These are phyloP conservation scores for Merops nubicus DNA, from an alignment of 2,113 vertebrate genomes.

Conservation along the genomic window DNA sequence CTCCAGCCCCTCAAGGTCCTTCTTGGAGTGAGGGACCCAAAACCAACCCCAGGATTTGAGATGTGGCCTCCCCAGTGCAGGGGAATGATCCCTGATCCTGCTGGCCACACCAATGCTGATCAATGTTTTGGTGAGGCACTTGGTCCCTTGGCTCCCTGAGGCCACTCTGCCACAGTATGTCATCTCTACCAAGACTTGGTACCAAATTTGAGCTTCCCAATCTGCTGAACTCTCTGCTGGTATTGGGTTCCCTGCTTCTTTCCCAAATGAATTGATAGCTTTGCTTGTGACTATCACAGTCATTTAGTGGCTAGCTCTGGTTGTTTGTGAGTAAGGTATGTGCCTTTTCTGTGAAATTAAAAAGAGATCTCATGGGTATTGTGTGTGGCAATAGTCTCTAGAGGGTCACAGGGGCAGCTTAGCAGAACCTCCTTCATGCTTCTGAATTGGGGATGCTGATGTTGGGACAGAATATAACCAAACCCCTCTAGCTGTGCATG, in stretches of 20 bases:
- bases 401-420: no score
- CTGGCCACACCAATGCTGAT: neutral
- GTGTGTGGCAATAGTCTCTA: no score
- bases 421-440: no score
- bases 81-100: neutral
- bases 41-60: neutral
- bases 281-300: neutral
- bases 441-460: no score
- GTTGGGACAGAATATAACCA: no score
- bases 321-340: neutral
- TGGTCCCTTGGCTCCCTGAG: neutral
- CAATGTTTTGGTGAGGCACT: neutral
- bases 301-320: neutral
- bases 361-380: no score
- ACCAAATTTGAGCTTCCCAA: neutral
- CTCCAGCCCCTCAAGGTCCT: neutral
- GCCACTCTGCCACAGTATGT: neutral
- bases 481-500: no score
- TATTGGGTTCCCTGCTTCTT: neutral
- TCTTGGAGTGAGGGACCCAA: neutral
- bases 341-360: neutral
- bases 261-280: neutral
- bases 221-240: neutral
- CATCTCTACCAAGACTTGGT: neutral
- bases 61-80: neutral